phyloP scores from a whole-genome alignment of 2,888 invertebrate species.

The Trimorus sp. region DNA sequence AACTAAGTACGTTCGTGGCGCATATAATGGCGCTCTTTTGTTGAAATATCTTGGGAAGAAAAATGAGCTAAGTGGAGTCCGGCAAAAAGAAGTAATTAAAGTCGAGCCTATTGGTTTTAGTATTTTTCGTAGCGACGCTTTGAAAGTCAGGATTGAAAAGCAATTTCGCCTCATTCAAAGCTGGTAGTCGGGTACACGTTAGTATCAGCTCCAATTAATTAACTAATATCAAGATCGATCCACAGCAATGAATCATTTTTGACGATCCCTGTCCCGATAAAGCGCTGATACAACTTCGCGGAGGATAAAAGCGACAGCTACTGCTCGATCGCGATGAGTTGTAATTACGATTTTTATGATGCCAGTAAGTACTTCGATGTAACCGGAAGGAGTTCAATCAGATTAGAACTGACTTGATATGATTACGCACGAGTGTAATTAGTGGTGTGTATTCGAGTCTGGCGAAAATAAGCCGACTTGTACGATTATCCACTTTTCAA shows the following conservation, averaged over 20 bases:
- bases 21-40: too few relatives aligned
- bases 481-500: constrained; percentile 21
- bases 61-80: too few relatives aligned
- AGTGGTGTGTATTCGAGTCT: constrained; percentile 18
- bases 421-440: constrained; percentile 31
- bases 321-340: constrained; percentile 25
- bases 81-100: too few relatives aligned
- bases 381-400: constrained; percentile 28
- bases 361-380: background rate
- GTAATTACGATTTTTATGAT: constrained; percentile 9
- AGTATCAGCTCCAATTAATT: background rate
- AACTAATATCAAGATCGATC: background rate
- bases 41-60: too few relatives aligned
- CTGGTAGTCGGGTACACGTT: too few relatives aligned
- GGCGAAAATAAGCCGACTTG: constrained; percentile 11
- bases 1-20: too few relatives aligned
- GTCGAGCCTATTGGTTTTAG: too few relatives aligned
- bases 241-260: constrained; percentile 21
- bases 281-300: background rate
- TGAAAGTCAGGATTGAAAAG: too few relatives aligned
- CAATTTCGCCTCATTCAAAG: too few relatives aligned
- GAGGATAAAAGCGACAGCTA: constrained; percentile 18
- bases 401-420: background rate
- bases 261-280: constrained; percentile 8
- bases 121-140: too few relatives aligned